Percentiles rank a stretch among this genome's conserved stretches.
Conservation (phyloP, 2,888 invertebrate genomes). For the Pachydiplax longipennis region DNA sequence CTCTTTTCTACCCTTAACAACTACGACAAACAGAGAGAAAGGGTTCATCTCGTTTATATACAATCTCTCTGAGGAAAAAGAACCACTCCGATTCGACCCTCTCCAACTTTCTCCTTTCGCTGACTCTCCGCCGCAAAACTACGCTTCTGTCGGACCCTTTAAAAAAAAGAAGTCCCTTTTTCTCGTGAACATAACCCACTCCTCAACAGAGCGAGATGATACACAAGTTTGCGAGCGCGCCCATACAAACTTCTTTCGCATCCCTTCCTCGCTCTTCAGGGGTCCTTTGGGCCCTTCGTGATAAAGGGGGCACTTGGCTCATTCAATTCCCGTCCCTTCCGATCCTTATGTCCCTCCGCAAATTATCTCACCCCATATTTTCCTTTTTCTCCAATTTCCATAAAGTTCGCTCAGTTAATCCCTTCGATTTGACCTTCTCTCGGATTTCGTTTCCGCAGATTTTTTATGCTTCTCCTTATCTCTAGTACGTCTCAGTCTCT, state of each 20-base stretch:
- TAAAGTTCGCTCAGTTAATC: too few relatives aligned
- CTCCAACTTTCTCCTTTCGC: not conserved
- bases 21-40: not conserved
- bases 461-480: not conserved
- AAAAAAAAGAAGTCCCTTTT: not conserved
- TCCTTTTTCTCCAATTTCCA: too few relatives aligned
- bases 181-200: not conserved
- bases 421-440: too few relatives aligned
- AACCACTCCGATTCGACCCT: not conserved
- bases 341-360: not conserved
- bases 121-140: not conserved
- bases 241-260: not conserved
- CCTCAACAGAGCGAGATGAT: not conserved
- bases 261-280: not conserved
- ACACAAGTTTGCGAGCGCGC: not conserved
- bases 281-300: not conserved
- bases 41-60: not conserved
- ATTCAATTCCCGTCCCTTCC: not conserved
- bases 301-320: not conserved
- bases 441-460: too few relatives aligned
- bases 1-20: not conserved
- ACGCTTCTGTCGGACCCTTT: not conserved
- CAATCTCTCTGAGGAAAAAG: not conserved
- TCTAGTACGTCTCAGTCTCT: not conserved
- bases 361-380: not conserved